These are phyloP conservation scores for Dipodomys ordii DNA, from an alignment of 2,113 vertebrate species.

Conservation along the genomic window DNA sequence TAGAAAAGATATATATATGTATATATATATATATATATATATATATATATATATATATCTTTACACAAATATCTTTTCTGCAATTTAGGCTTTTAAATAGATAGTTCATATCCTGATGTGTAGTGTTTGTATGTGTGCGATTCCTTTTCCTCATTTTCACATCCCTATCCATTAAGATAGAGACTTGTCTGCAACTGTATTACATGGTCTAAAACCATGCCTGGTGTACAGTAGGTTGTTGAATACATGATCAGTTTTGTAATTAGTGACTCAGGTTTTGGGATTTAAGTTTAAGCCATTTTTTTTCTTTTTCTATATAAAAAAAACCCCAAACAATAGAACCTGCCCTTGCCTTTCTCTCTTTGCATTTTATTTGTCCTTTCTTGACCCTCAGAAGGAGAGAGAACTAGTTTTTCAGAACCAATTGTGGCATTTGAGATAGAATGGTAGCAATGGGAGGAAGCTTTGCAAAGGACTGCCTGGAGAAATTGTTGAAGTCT, in stretches of 20 bases:
- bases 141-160: not conserved
- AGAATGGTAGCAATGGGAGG: not conserved
- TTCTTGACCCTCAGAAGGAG: not conserved
- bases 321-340: too few relatives aligned
- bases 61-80: not conserved
- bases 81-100: not conserved
- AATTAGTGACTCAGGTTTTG: not conserved
- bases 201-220: not conserved
- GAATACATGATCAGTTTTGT: not conserved
- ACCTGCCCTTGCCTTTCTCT: not conserved
- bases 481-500: not conserved
- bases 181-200: not conserved
- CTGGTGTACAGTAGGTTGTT: not conserved
- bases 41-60: not conserved
- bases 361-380: not conserved
- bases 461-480: not conserved
- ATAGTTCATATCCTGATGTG: not conserved
- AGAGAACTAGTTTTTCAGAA: not conserved
- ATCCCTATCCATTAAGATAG: not conserved
- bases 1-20: too few relatives aligned
- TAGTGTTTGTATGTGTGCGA: not conserved
- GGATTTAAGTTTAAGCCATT: not conserved
- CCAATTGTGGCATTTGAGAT: not conserved
- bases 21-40: too few relatives aligned
- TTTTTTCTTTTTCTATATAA: not conserved